These are phyloP conservation scores for Sitobion miscanthi DNA, from an alignment of 1,140 invertebrate genomes.

Conservation along the genomic window DNA sequence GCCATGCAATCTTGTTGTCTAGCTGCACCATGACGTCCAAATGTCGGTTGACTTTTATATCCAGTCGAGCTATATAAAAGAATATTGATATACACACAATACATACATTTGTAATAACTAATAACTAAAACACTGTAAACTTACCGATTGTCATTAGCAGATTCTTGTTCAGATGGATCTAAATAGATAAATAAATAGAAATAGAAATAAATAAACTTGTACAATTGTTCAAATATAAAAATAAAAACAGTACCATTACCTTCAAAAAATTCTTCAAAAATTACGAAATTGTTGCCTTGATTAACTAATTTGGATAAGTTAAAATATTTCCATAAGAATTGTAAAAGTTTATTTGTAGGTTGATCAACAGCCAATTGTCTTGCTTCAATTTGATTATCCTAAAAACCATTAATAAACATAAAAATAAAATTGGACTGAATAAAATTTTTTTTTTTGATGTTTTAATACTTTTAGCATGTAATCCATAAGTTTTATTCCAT, in stretches of 20 bases:
- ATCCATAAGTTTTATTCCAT: conserved; percentile 79
- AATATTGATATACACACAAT: not conserved
- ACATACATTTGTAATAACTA: not conserved
- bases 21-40: conserved; percentile 46
- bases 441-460: conserved; percentile 61
- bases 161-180: not conserved
- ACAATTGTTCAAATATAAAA: not conserved
- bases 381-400: conserved; percentile 75
- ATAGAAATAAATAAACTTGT: not conserved
- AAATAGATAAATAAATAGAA: not conserved
- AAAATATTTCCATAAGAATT: conserved; percentile 86
- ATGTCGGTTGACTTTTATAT: conserved; percentile 51
- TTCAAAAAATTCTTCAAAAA: conserved; percentile 83
- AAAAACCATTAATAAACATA: conserved; percentile 60
- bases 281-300: conserved; percentile 88
- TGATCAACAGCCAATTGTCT: conserved; percentile 85
- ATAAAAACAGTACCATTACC: conserved; percentile 60
- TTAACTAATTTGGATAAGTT: conserved; percentile 73
- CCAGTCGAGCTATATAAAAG: conserved; percentile 31
- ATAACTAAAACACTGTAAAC: not conserved
- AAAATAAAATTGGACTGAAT: not conserved
- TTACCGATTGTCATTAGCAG: not conserved
- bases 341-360: conserved; percentile 85
- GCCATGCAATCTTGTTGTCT: conserved; percentile 54
- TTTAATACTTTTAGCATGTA: conserved; percentile 72